Evolutionary conservation across 2,888 invertebrate genomes (phyloP).

Genomic region (Nemotelus pantherinus): DNA sequence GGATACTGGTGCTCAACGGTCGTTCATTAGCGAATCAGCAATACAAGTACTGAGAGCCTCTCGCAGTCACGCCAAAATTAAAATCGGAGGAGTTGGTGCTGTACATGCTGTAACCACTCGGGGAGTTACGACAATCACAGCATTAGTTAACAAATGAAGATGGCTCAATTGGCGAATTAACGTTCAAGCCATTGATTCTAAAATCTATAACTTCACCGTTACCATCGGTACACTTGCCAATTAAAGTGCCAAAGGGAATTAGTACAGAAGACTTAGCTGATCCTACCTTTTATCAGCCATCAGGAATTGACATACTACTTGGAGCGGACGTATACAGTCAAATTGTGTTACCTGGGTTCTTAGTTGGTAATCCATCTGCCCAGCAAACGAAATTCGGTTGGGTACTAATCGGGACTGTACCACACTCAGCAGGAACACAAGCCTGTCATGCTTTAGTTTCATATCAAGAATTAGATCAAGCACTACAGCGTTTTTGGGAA

Average conservation of each 20-base stretch:
- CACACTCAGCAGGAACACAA: background rate
- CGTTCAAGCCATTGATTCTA: too few relatives aligned
- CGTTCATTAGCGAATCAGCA: background rate
- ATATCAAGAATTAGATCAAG: background rate
- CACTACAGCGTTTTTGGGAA: background rate
- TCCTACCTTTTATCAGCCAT: too few relatives aligned
- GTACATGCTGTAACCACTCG: too few relatives aligned
- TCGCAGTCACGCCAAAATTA: too few relatives aligned
- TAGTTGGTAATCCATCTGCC: background rate
- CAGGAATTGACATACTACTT: background rate
- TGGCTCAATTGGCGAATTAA: too few relatives aligned
- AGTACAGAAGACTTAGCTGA: background rate
- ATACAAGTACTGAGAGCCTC: background rate
- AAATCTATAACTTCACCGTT: too few relatives aligned
- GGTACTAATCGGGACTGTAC: background rate
- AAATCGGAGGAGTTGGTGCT: too few relatives aligned
- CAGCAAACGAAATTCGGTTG: constrained; percentile 20
- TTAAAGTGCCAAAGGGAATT: background rate
- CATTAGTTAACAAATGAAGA: too few relatives aligned
- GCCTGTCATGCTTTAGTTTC: background rate
- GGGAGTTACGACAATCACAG: too few relatives aligned
- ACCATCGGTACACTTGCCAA: too few relatives aligned
- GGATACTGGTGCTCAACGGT: too few relatives aligned
- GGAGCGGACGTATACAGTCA: background rate
- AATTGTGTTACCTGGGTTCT: background rate